Conservation (phyloP, 2,888 invertebrate species). For the Spisula solida region DNA sequence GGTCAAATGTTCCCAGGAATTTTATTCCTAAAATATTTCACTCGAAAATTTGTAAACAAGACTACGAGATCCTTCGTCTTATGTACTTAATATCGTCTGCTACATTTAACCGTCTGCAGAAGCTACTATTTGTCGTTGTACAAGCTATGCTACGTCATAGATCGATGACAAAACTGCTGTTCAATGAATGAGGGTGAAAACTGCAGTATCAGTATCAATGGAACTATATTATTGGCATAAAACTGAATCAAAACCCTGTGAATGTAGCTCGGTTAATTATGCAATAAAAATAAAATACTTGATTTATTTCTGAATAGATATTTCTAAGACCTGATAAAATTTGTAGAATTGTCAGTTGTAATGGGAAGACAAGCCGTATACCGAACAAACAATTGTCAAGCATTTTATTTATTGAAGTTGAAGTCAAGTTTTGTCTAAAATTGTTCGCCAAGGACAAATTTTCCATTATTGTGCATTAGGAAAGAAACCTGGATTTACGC, state of each 20-base stretch:
- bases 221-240: not conserved
- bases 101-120: not conserved
- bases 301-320: not conserved
- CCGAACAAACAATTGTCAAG: not conserved
- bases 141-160: not conserved
- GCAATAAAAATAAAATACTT: not conserved
- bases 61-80: not conserved
- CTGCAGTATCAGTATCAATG: not conserved
- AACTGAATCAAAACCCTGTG: not conserved
- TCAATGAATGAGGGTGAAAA: not conserved
- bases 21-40: not conserved
- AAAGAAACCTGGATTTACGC: no score
- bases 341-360: not conserved
- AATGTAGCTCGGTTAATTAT: not conserved
- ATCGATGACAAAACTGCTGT: constrained; percentile 13
- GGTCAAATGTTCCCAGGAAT: constrained; percentile 1
- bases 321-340: not conserved
- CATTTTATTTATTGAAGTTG: not conserved
- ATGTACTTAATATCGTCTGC: constrained; percentile 16
- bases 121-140: not conserved
- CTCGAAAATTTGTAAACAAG: not conserved
- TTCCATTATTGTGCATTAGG: no score
- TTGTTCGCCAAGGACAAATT: no score
- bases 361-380: not conserved
- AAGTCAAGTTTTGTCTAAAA: no score